Conservation (phyloP, 2,113 vertebrate species). For the Campylomormyrus tamandua region DNA sequence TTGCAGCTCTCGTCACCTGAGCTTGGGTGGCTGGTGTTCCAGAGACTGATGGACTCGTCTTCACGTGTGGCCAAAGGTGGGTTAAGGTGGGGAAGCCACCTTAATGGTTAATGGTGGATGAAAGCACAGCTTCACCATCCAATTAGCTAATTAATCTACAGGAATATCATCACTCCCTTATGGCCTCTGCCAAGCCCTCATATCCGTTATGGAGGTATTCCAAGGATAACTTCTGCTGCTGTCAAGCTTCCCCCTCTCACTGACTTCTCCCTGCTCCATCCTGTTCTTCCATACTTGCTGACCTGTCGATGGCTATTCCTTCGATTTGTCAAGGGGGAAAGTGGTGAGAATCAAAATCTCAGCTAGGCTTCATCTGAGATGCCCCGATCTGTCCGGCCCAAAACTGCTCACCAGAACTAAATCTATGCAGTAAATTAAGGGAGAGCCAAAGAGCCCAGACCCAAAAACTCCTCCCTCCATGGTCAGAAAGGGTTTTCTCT, state of each 20-base stretch:
- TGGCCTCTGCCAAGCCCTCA: conserved; percentile 56
- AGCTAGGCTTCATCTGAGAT: not conserved
- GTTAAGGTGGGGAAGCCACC: not conserved
- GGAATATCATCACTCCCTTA: conserved; percentile 61
- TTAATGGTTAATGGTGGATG: conserved; percentile 37
- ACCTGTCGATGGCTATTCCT: not conserved
- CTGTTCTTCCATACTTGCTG: not conserved
- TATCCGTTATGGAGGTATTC: conserved; percentile 57
- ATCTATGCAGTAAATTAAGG: not conserved
- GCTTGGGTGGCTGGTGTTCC: not conserved
- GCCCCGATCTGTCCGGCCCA: not conserved
- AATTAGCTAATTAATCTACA: conserved; percentile 62
- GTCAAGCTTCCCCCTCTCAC: conserved; percentile 19
- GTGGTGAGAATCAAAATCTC: not conserved
- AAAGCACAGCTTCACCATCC: conserved; percentile 40
- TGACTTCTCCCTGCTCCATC: conserved; percentile 13
- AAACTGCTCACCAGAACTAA: not conserved
- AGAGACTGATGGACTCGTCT: not conserved
- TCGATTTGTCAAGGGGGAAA: not conserved
- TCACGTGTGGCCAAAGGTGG: not conserved
- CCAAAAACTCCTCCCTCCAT: not conserved
- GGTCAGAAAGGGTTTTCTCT: not conserved
- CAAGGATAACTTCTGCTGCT: conserved; percentile 29
- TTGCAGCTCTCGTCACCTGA: not conserved
- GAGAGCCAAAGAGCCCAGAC: not conserved